phyloP scores from a whole-genome alignment of 1,140 invertebrate species.

The Drosophila subpulchrella region DNA sequence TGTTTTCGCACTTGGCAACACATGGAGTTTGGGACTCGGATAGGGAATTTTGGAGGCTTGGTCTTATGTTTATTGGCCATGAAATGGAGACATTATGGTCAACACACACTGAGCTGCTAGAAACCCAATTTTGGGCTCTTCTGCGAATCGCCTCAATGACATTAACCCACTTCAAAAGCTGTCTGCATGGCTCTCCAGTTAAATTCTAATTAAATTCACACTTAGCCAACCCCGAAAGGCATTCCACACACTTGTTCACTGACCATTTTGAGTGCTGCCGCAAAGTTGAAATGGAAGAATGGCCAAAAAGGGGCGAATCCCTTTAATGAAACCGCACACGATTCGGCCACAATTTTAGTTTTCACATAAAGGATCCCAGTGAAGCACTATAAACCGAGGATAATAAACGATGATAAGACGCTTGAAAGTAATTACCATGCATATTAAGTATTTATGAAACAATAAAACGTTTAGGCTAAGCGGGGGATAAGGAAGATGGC shows the following conservation, averaged over 20 bases:
- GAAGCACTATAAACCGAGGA: conserved; percentile 30
- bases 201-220: conserved; percentile 76
- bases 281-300: conserved; percentile 40
- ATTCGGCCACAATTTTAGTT: conserved; percentile 48
- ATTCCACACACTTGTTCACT: conserved; percentile 54
- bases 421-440: conserved; percentile 72
- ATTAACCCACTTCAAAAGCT: conserved; percentile 57
- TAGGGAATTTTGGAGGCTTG: neutral
- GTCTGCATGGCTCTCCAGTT: conserved; percentile 25
- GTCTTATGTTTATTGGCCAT: conserved; percentile 39
- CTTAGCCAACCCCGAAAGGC: conserved; percentile 23
- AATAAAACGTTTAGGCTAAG: conserved; percentile 70
- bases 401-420: conserved; percentile 60
- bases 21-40: conserved; percentile 3
- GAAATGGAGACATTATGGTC: conserved; percentile 50
- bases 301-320: conserved; percentile 11
- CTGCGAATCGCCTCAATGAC: conserved; percentile 7
- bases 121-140: conserved; percentile 6
- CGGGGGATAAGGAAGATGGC: conserved; percentile 14
- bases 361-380: conserved; percentile 15
- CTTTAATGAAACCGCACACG: conserved; percentile 41
- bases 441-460: conserved; percentile 80
- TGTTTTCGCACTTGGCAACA: conserved; percentile 44
- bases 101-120: conserved; percentile 17
- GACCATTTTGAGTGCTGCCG: conserved; percentile 45